Percentiles rank a stretch among this genome's conserved stretches.
These are phyloP conservation scores for Hephaestus fuliginosus DNA, from an alignment of 2,797 vertebrate genomes.

Conservation along the genomic window DNA sequence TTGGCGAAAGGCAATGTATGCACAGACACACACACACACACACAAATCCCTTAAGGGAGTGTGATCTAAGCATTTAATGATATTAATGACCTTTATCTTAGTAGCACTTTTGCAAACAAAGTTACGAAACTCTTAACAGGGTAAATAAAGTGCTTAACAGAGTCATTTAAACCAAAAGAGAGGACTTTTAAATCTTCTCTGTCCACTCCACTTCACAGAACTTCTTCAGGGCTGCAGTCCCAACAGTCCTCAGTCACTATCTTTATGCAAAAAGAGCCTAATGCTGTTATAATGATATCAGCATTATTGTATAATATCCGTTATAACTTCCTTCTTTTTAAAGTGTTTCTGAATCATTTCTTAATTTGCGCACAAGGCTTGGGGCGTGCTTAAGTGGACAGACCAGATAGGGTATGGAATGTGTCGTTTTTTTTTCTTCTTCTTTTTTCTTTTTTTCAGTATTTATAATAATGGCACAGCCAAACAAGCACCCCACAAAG, in stretches of 20 bases:
- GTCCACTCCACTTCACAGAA: conserved; percentile 17
- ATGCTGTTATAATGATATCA: not conserved
- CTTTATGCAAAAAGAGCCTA: conserved; percentile 11
- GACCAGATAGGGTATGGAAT: conserved; percentile 12
- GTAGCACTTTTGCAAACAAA: conserved; percentile 30
- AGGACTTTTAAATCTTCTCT: conserved; percentile 12
- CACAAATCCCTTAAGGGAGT: not conserved
- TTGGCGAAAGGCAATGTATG: conserved; percentile 9
- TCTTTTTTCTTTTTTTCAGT: conserved; percentile 8
- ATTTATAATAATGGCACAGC: conserved; percentile 15
- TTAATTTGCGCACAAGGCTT: conserved; percentile 6
- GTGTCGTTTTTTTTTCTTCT: no score
- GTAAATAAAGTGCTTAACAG: conserved; percentile 33
- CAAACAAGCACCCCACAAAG: conserved; percentile 8
- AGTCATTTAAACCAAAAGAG: conserved; percentile 35
- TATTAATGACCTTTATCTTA: conserved; percentile 34
- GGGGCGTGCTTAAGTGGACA: conserved; percentile 6
- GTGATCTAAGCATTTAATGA: conserved; percentile 3
- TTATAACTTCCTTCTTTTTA: conserved; percentile 8
- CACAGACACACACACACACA: not conserved
- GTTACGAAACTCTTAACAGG: conserved; percentile 30
- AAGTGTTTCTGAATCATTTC: conserved; percentile 10
- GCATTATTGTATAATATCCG: not conserved
- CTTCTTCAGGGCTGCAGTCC: conserved; percentile 1
- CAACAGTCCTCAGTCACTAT: conserved; percentile 18